Evolutionary conservation across 2,113 vertebrate species (phyloP).

Genomic region (Nettapus auritus): DNA sequence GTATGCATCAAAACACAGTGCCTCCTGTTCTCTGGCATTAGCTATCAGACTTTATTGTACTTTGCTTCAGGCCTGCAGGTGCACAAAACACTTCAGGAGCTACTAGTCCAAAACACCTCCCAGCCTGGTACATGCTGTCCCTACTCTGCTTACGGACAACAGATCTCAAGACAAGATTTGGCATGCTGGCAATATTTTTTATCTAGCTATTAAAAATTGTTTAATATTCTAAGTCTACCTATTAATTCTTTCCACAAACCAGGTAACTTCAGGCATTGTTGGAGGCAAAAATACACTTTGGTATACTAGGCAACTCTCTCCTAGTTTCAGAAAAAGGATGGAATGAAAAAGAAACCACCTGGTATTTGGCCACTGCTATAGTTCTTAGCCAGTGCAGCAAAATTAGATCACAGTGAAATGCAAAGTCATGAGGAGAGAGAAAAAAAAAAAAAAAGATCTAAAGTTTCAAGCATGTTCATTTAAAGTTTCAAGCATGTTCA

Average conservation of each 20-base stretch:
- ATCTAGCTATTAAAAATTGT: neutral
- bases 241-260: neutral
- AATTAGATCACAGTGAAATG: neutral
- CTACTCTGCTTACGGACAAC: neutral
- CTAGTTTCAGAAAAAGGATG: neutral
- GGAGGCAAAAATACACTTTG: neutral
- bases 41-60: neutral
- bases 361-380: neutral
- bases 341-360: neutral
- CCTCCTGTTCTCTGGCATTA: neutral
- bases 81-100: neutral
- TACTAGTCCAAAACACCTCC: neutral
- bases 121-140: neutral
- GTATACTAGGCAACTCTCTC: neutral
- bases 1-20: neutral
- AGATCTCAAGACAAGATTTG: neutral
- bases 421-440: neutral
- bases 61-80: neutral
- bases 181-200: neutral
- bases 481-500: neutral
- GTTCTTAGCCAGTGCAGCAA: neutral
- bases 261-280: neutral
- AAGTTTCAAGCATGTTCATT: neutral
- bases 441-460: neutral
- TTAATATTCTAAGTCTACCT: neutral